phyloP scores from a whole-genome alignment of 2,797 vertebrate species.

The Notoglanidium macrostoma region DNA sequence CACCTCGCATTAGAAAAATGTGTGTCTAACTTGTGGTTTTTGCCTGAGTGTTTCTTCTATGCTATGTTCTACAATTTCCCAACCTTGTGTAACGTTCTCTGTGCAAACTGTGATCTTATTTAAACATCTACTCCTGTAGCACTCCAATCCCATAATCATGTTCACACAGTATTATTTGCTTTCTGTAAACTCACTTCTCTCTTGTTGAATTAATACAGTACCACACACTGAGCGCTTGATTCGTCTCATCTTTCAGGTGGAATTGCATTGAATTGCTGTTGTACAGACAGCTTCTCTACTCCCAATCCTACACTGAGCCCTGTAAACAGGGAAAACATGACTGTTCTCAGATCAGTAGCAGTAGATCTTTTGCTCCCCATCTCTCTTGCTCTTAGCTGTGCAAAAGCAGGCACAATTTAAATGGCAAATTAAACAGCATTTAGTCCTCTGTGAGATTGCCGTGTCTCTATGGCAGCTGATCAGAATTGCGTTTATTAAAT shows the following conservation, averaged over 20 bases:
- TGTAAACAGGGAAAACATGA: neutral
- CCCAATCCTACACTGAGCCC: neutral
- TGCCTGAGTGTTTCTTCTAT: neutral
- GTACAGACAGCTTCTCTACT: constrained; percentile 4
- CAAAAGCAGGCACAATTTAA: constrained; percentile 62
- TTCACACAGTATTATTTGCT: constrained; percentile 40
- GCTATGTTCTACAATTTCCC: neutral
- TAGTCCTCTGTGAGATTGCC: constrained; percentile 69
- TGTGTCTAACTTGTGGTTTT: neutral
- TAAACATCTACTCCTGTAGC: constrained; percentile 26
- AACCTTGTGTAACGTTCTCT: neutral
- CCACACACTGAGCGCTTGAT: constrained; percentile 21
- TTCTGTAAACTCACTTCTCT: constrained; percentile 33
- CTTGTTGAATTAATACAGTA: constrained; percentile 41
- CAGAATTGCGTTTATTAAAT: constrained; percentile 83
- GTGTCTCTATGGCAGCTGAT: constrained; percentile 77
- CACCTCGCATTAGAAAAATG: neutral
- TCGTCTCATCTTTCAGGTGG: constrained; percentile 37
- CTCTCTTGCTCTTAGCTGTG: constrained; percentile 44
- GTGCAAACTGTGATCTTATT: constrained; percentile 28
- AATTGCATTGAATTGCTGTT: constrained; percentile 19
- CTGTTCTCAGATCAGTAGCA: constrained; percentile 50
- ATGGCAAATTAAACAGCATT: constrained; percentile 71
- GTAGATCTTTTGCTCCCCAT: constrained; percentile 53
- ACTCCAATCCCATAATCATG: constrained; percentile 37